Evolutionary conservation across 2,888 invertebrate genomes (phyloP).

Genomic region (Drosophila sordidula): DNA sequence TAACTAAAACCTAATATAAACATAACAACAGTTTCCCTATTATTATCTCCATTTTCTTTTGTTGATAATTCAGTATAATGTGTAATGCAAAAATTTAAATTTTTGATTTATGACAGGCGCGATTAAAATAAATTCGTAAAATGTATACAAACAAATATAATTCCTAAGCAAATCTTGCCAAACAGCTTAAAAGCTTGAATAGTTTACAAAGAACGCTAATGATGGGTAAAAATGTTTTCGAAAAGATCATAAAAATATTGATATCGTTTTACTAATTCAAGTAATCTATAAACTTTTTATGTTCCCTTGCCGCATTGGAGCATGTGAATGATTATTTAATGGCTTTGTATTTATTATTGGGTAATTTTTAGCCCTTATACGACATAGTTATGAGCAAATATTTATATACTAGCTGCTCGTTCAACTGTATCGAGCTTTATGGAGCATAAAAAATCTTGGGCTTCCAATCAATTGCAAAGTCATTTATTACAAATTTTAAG

Average conservation of each 20-base stretch:
- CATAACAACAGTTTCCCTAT: too few relatives aligned
- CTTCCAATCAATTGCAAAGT: constrained; percentile 77
- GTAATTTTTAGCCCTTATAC: constrained; percentile 7
- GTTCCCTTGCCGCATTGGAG: constrained; percentile 14
- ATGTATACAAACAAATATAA: too few relatives aligned
- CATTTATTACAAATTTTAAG: constrained; percentile 79
- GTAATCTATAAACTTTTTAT: constrained; percentile 40
- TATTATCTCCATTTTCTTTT: too few relatives aligned
- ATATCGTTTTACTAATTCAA: constrained; percentile 26
- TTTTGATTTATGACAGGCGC: too few relatives aligned
- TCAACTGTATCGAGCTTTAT: constrained; percentile 54
- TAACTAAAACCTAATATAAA: too few relatives aligned
- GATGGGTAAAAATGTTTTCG: neutral
- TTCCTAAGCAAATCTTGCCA: too few relatives aligned
- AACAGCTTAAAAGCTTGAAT: too few relatives aligned
- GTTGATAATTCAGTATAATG: too few relatives aligned
- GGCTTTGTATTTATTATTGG: constrained; percentile 9
- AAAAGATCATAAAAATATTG: constrained; percentile 16
- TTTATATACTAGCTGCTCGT: constrained; percentile 16
- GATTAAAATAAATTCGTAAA: too few relatives aligned
- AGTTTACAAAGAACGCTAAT: too few relatives aligned
- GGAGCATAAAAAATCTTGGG: constrained; percentile 52
- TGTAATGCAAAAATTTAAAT: too few relatives aligned
- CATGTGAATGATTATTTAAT: constrained; percentile 20
- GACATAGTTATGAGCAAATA: constrained; percentile 32